These are phyloP conservation scores for Leptodactylus fallax DNA, from an alignment of 2,797 vertebrate genomes.

Conservation along the genomic window DNA sequence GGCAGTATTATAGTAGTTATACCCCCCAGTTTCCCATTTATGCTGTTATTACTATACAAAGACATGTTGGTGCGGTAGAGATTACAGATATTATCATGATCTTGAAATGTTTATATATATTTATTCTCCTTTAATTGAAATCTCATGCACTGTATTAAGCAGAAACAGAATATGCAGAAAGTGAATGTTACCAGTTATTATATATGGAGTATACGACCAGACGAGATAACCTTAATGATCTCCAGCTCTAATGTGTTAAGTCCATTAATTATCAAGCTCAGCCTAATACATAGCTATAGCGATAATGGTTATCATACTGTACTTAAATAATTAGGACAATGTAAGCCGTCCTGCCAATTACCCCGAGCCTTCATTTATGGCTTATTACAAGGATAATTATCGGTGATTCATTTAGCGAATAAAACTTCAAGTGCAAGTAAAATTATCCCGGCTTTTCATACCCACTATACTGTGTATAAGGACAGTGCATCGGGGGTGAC, in stretches of 20 bases:
- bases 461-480: background rate
- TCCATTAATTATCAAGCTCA: slow-evolving; percentile 49
- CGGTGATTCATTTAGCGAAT: slow-evolving; percentile 33
- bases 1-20: too few species aligned
- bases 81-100: too few species aligned
- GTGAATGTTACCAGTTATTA: background rate
- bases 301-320: slow-evolving; percentile 53
- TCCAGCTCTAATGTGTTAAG: slow-evolving; percentile 33
- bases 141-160: background rate
- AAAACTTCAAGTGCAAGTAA: slow-evolving; percentile 29
- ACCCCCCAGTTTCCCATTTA: too few species aligned
- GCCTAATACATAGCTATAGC: slow-evolving; percentile 36
- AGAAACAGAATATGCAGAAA: background rate
- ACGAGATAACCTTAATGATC: slow-evolving; percentile 3
- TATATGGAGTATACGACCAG: slow-evolving; percentile 1
- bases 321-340: slow-evolving; percentile 56
- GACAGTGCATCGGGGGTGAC: slow-evolving; percentile 3
- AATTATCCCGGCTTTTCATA: slow-evolving; percentile 20
- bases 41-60: too few species aligned
- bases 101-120: too few species aligned
- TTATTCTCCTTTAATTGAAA: background rate
- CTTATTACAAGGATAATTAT: slow-evolving; percentile 51
- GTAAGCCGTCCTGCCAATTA: slow-evolving; percentile 49
- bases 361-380: slow-evolving; percentile 33
- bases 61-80: background rate